These are phyloP conservation scores for Xanthia togata DNA, from an alignment of 2,888 invertebrate species.

Conservation along the genomic window DNA sequence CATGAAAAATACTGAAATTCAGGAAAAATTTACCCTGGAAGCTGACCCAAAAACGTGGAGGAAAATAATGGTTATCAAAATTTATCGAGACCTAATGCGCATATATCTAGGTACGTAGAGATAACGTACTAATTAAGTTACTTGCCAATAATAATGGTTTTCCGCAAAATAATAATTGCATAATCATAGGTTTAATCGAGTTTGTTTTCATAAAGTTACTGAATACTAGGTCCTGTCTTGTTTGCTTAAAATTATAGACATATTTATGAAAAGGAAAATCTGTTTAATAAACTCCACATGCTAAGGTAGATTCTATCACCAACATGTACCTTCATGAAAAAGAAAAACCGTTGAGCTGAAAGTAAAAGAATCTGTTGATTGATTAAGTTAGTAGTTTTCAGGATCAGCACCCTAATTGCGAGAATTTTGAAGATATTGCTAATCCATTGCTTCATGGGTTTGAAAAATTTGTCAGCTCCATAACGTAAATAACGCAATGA, in stretches of 20 bases:
- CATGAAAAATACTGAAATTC: conserved; percentile 1
- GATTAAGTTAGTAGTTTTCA: neutral
- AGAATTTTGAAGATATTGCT: no score
- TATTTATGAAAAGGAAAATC: neutral
- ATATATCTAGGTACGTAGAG: no score
- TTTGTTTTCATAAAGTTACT: neutral
- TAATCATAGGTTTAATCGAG: neutral
- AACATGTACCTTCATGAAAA: neutral
- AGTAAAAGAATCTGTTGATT: neutral
- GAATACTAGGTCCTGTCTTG: neutral
- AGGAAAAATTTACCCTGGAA: neutral
- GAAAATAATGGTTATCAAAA: neutral
- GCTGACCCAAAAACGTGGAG: neutral
- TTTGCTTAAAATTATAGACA: neutral
- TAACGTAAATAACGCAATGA: no score
- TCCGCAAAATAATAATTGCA: neutral
- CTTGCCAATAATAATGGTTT: neutral
- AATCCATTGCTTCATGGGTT: no score
- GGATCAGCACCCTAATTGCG: no score
- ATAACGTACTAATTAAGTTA: neutral
- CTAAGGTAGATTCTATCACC: neutral
- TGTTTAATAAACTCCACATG: neutral
- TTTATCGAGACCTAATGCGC: neutral
- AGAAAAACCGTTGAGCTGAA: neutral
- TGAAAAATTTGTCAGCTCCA: no score